These are phyloP conservation scores for Papilio polyxenes DNA, from an alignment of 1,140 invertebrate genomes.

Conservation along the genomic window DNA sequence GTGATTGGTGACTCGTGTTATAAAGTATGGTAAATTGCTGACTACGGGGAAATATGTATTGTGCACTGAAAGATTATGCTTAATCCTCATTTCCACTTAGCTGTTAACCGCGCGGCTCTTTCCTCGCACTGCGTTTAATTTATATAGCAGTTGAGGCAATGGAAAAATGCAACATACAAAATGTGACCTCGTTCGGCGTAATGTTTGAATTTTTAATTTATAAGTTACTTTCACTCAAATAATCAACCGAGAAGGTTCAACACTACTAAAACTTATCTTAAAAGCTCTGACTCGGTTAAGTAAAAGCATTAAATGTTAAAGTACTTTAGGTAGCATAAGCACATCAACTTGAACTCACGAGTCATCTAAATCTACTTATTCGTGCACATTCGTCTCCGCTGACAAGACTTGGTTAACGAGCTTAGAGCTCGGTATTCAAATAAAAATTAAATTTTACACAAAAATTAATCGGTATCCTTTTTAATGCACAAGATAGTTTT, in stretches of 20 bases:
- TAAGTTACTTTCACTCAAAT: not conserved
- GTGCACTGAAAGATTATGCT: too few species aligned
- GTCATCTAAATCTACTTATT: conserved; percentile 24
- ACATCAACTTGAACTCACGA: not conserved
- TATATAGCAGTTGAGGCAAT: not conserved
- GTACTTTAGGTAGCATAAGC: not conserved
- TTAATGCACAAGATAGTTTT: not conserved
- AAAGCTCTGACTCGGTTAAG: not conserved
- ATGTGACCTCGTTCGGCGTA: not conserved
- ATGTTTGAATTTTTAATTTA: too few species aligned
- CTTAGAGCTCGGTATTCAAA: not conserved
- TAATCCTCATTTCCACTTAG: too few species aligned
- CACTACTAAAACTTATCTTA: not conserved
- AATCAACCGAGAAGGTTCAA: not conserved
- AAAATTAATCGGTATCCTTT: not conserved
- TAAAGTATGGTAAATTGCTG: too few species aligned
- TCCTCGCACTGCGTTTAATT: not conserved
- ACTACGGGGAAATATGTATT: too few species aligned
- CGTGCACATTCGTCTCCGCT: not conserved
- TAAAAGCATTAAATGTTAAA: not conserved
- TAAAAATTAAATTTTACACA: not conserved
- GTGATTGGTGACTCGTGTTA: too few species aligned
- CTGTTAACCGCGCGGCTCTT: not conserved
- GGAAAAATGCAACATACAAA: not conserved
- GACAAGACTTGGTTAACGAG: not conserved